Base-by-base conservation (phyloP, 1,140 invertebrate species). In the Brachionus koreanus region DNA sequence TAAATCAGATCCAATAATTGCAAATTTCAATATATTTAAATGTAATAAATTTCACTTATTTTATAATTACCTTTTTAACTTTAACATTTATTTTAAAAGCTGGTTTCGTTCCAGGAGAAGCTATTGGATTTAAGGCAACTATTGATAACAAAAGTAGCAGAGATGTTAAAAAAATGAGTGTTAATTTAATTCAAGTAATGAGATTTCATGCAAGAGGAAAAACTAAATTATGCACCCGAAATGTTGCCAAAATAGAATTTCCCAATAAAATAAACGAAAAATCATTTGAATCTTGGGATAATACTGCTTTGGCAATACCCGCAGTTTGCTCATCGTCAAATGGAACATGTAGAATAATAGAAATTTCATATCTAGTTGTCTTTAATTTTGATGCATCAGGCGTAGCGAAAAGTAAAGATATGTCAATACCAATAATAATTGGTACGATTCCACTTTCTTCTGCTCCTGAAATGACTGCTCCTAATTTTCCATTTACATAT, bases 91-190 rank as follows among this genome's bases (percentile, higher is more conserved):
- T 23, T 23, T 57, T 9, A 2, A 23, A 61, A 79, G 49, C 49
- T 25, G 76, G 76, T 39, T 79, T 39, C 29, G 76, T 79, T 12
- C 49, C 76, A 3, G 76, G 76, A 2, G 76, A 79, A 61, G 37
- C 23, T 16, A n/a, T 79, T 12, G 76, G 37, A 23, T 79, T 79
- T 19, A 65, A 65, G 39, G 76, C 76, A 10, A 61, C 49, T 37
- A 61, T 79, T 25, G 76, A 79, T 39, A 79, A 79, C 25, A 79
- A 79, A 35, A 79, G 76, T 65, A 79, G 49, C 43, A 57, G 76
- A 57, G 33, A 79, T 10, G 19, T 79, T 3, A 79, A 79, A 61
- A 13, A 79, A 61, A 79, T 79, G 76, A 61, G 13, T 61, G 49
- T 63, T 12, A 79, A 57, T 13, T 65, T 79, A 13, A 42, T 79